Evolutionary conservation across 2,888 invertebrate species (phyloP), one percentile per base, ranked within the genome.

Genomic region (Caenorhabditis imperialis): DNA sequence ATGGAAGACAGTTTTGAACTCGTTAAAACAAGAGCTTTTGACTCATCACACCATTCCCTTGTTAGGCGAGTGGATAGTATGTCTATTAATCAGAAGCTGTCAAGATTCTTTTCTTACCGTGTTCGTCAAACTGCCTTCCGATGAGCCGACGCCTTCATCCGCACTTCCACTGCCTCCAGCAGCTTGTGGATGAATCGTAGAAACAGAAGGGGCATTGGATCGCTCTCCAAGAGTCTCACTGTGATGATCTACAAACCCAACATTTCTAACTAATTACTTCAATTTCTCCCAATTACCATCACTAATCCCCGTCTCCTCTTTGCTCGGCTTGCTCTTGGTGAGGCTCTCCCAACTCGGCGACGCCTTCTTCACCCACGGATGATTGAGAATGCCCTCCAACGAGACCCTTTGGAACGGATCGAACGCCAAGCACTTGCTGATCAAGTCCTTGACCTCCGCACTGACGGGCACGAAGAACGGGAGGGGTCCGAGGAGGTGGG

Each of bases 401-500:
- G 79, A 53, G 44, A 81, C 79, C 10, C 85, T 70, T 25, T 77
- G 50, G 50, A 79, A 83, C 14, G 85, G 84, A 50, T 86, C 85
- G 53, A 85, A 86, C 23, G 77, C 54, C 37, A 86, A 72, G 74
- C 86, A 86, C 22, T 76, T 67, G 25, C 70, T 65, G 58, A 86
- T 80, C 30, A 86, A 76, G 40, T 85, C 84, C 18, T 82, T 79
- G 14, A 77, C 84, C 53, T 84, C 85, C 78, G 67, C 30, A 23
- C 70, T 63, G 38, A 75, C 79, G 8, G 79, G 69, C 7, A 78
- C 73, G 47, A 81, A 87, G 75, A 82, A 84, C 16, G 86, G 86
- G 33, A 86, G 75, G n/a, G 86, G 85, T 2, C 86, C 86, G n/a
- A 86, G 75, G 12, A 86, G 72, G 70, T 86, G 86, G 4, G 84